phyloP scores from a whole-genome alignment of 2,888 invertebrate species.

The Patella depressa region DNA sequence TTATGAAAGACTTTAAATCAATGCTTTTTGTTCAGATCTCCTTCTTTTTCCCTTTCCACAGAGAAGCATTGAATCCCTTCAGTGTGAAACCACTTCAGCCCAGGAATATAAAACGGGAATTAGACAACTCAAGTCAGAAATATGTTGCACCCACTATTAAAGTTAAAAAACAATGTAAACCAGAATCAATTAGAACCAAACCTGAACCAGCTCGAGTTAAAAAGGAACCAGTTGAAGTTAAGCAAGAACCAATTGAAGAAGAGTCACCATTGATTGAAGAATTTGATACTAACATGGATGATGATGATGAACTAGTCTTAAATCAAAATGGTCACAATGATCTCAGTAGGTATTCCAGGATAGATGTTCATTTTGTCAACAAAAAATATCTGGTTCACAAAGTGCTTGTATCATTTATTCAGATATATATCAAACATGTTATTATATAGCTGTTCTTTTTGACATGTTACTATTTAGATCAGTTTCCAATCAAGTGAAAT shows the following conservation, averaged over 20 bases:
- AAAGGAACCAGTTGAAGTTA: conserved; percentile 30
- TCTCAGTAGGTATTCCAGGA: too few species aligned
- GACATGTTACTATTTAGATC: too few species aligned
- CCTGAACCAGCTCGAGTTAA: conserved; percentile 15
- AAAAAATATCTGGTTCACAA: too few species aligned
- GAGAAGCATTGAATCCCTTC: conserved; percentile 58
- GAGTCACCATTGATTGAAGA: conserved; percentile 38
- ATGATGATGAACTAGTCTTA: conserved; percentile 31
- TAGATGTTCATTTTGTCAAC: neutral
- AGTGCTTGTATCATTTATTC: too few species aligned
- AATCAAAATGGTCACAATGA: too few species aligned
- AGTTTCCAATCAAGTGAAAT: too few species aligned
- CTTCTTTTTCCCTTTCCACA: conserved; percentile 28
- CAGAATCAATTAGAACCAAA: conserved; percentile 18
- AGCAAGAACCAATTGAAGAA: conserved; percentile 13
- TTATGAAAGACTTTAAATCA: neutral
- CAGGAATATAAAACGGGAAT: conserved; percentile 5
- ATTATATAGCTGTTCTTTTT: too few species aligned
- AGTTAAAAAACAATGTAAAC: conserved; percentile 1
- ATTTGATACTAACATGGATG: conserved; percentile 32
- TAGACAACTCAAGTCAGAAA: neutral
- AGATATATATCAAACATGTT: too few species aligned
- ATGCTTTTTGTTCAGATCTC: neutral
- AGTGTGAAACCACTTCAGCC: conserved; percentile 34
- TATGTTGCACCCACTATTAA: neutral